These are phyloP conservation scores for Selenia dentaria DNA, from an alignment of 2,888 invertebrate species.

Conservation along the genomic window DNA sequence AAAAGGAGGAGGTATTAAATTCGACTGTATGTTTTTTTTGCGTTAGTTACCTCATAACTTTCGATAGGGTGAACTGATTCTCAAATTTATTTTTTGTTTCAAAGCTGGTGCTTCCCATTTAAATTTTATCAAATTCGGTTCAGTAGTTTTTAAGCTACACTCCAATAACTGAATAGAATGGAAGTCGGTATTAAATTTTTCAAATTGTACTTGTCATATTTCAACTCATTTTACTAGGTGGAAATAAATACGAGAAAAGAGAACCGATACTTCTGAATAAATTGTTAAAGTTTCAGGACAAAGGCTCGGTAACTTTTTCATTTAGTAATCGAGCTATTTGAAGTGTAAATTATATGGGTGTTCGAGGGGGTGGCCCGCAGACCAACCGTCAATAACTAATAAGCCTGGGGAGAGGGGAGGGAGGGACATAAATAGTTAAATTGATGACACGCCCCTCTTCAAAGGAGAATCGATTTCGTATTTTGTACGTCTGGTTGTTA, in stretches of 20 bases:
- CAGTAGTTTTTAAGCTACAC: too few species aligned
- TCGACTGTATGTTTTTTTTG: too few species aligned
- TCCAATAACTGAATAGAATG: too few species aligned
- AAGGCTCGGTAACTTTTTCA: constrained; percentile 15
- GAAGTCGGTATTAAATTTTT: too few species aligned
- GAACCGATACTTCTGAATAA: constrained; percentile 27
- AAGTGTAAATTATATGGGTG: constrained; percentile 16
- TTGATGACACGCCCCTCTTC: constrained; percentile 9
- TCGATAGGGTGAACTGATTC: too few species aligned
- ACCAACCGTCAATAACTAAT: constrained; percentile 17
- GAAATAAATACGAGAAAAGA: constrained; percentile 20
- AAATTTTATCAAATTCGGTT: too few species aligned
- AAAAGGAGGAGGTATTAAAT: too few species aligned
- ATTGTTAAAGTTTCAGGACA: constrained; percentile 28
- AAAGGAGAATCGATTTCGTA: neutral
- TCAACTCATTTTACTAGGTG: constrained; percentile 33
- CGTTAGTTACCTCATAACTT: too few species aligned
- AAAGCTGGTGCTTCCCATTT: too few species aligned
- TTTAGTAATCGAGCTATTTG: constrained; percentile 9
- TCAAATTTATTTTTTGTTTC: too few species aligned
- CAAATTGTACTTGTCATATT: too few species aligned
- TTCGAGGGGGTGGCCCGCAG: constrained; percentile 5
- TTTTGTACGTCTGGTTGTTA: too few species aligned
- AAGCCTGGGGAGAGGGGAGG: neutral
- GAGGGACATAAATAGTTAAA: constrained; percentile 12